phyloP scores from a whole-genome alignment of 2,113 vertebrate genomes.

The Prionailurus bengalensis region DNA sequence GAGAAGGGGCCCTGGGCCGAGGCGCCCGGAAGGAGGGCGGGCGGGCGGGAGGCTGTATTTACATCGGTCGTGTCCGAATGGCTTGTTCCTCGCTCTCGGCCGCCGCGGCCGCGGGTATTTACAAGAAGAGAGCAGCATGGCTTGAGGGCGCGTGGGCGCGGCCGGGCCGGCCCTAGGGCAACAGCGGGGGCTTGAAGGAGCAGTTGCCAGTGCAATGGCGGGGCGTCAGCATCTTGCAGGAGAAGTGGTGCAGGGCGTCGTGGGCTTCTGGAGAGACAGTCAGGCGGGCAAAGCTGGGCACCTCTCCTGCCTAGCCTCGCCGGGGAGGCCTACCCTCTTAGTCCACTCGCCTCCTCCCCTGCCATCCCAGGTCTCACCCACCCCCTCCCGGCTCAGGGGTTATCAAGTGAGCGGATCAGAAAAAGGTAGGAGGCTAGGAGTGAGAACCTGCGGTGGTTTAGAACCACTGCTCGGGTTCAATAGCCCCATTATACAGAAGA shows the following conservation, averaged over 20 bases:
- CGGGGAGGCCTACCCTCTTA: not conserved
- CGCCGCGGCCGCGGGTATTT: conserved; percentile 69
- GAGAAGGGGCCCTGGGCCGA: not conserved
- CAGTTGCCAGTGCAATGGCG: conserved; percentile 96
- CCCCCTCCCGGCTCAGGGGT: not conserved
- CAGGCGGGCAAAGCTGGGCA: conserved; percentile 69
- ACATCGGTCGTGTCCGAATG: conserved; percentile 82
- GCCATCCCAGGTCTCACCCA: not conserved
- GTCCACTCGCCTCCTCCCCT: not conserved
- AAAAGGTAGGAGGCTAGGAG: not conserved
- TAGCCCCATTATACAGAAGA: conserved; percentile 56
- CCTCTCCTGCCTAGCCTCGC: conserved; percentile 46
- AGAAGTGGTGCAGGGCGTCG: conserved; percentile 96
- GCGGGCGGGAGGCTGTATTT: conserved; percentile 77
- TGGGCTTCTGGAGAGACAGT: conserved; percentile 93
- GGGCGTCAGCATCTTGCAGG: conserved; percentile 97
- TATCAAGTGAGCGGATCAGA: not conserved
- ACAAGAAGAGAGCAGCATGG: conserved; percentile 83
- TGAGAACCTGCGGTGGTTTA: not conserved
- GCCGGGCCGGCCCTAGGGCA: conserved; percentile 90
- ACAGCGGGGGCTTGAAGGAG: conserved; percentile 96
- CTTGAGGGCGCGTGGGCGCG: conserved; percentile 81
- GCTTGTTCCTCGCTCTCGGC: conserved; percentile 83
- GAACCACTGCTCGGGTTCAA: not conserved
- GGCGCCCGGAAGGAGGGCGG: conserved; percentile 51